These are phyloP conservation scores for Aphaenogaster floridana DNA, from an alignment of 1,140 invertebrate genomes.

Conservation along the genomic window DNA sequence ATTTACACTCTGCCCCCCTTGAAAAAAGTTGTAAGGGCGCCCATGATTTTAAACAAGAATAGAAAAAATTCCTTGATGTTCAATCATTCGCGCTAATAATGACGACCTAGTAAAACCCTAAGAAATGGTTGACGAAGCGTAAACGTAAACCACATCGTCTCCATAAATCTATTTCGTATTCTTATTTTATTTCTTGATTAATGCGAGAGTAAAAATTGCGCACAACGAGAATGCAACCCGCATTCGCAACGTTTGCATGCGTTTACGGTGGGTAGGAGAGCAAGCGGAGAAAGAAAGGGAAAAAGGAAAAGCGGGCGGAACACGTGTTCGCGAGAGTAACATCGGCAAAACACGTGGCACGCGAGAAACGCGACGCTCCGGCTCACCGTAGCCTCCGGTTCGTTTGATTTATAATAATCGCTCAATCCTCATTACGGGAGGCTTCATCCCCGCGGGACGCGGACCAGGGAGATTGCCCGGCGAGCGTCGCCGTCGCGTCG, in stretches of 20 bases:
- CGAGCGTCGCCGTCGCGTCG: slow-evolving; percentile 43
- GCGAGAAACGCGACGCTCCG: slow-evolving; percentile 79
- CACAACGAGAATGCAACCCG: slow-evolving; percentile 42
- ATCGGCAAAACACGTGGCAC: slow-evolving; percentile 81
- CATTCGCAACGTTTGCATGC: slow-evolving; percentile 63
- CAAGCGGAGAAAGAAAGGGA: slow-evolving; percentile 32
- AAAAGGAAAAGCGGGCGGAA: slow-evolving; percentile 57
- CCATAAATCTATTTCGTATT: not conserved
- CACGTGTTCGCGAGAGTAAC: slow-evolving; percentile 81
- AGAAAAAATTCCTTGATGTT: not conserved
- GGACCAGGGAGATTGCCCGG: slow-evolving; percentile 20
- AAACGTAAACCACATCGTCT: not conserved
- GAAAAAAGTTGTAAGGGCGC: too few relatives aligned
- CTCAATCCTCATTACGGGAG: slow-evolving; percentile 82
- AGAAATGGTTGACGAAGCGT: not conserved
- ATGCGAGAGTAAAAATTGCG: slow-evolving; percentile 39
- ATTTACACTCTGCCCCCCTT: too few relatives aligned
- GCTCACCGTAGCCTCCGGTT: slow-evolving; percentile 55
- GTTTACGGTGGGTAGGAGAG: slow-evolving; percentile 3
- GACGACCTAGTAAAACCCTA: not conserved
- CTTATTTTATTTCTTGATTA: not conserved
- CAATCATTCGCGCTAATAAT: not conserved
- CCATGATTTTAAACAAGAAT: not conserved
- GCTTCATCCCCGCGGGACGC: slow-evolving; percentile 67
- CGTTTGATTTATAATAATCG: slow-evolving; percentile 85